Conservation (phyloP, 2,888 invertebrate genomes). For the Sarcophaga variegata region DNA sequence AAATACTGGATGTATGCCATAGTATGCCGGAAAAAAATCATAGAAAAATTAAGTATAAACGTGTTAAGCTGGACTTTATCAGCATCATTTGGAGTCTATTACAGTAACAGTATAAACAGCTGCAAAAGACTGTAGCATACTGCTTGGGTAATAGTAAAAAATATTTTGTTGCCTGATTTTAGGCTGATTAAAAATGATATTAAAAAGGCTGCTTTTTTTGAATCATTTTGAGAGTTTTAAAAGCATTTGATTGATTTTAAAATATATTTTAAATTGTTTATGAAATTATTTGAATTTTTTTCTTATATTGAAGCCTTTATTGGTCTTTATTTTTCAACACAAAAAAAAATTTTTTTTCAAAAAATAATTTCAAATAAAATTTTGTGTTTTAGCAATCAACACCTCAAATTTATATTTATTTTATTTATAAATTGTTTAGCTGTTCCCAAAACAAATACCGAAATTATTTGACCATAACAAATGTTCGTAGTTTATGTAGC, state of each 20-base stretch:
- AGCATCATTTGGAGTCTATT: neutral
- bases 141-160: neutral
- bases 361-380: neutral
- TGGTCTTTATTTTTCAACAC: no score
- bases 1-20: neutral
- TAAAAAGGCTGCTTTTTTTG: neutral
- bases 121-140: no score
- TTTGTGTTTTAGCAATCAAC: neutral
- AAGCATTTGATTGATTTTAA: neutral
- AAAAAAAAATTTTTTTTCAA: neutral
- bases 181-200: neutral
- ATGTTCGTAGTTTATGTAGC: neutral
- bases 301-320: no score
- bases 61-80: slow-evolving; percentile 26
- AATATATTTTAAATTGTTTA: neutral
- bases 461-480: slow-evolving; percentile 40
- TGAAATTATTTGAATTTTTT: neutral
- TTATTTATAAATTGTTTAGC: slow-evolving; percentile 11
- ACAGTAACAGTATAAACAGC: neutral
- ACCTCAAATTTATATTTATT: slow-evolving; percentile 7
- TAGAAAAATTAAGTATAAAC: neutral
- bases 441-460: neutral
- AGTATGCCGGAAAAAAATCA: neutral
- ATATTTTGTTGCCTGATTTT: neutral
- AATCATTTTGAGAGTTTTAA: neutral